A percentile compares a stretch with the other conserved stretches of the same genome.
phyloP scores from a whole-genome alignment of 2,113 vertebrate genomes.

The Dascyllus trimaculatus region DNA sequence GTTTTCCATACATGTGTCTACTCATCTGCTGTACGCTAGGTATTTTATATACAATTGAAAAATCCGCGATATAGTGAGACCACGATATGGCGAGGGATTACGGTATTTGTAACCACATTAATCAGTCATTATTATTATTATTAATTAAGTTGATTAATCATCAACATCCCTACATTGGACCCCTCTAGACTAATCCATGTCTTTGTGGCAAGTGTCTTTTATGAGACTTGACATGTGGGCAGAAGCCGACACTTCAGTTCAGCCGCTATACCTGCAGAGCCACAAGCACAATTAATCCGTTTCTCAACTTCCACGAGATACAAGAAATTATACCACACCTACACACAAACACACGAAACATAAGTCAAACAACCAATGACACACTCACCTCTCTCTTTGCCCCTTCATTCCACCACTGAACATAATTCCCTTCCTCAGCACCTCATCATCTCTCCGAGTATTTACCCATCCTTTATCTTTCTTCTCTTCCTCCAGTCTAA shows the following conservation, averaged over 20 bases:
- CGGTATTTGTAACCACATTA: no score
- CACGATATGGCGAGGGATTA: no score
- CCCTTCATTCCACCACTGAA: conserved; percentile 16
- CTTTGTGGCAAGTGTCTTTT: background rate
- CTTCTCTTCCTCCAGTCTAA: conserved; percentile 46
- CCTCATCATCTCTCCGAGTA: conserved; percentile 59
- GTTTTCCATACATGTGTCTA: no score
- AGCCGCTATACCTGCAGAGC: background rate
- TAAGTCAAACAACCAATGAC: conserved; percentile 20
- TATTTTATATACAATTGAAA: no score
- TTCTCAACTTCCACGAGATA: background rate
- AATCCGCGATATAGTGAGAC: no score
- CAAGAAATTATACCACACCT: background rate
- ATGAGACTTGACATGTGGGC: background rate
- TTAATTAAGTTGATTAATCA: no score
- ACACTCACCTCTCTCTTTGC: conserved; percentile 19
- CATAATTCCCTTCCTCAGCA: conserved; percentile 51
- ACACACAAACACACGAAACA: background rate
- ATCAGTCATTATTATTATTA: no score
- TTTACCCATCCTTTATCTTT: conserved; percentile 65
- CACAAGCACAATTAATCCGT: background rate
- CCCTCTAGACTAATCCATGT: no score
- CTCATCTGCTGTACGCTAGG: no score
- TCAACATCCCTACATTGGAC: no score
- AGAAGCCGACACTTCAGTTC: background rate